These are phyloP conservation scores for Triplophysa bombifrons DNA, from an alignment of 2,797 vertebrate genomes.

Conservation along the genomic window DNA sequence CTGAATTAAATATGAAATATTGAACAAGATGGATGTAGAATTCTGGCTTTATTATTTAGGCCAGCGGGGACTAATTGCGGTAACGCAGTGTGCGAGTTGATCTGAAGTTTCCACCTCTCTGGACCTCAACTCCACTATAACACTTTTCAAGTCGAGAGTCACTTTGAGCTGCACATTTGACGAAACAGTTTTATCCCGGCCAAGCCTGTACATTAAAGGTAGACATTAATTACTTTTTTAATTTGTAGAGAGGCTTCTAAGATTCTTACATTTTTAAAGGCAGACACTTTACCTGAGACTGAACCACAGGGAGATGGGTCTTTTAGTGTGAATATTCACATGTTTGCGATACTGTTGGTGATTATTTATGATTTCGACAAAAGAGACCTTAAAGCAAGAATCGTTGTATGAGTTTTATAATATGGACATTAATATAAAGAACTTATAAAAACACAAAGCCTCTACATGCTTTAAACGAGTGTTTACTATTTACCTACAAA, in stretches of 20 bases:
- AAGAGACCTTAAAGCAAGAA: neutral
- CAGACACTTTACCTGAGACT: slow-evolving; percentile 69
- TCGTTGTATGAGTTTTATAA: no score
- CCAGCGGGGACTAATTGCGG: slow-evolving; percentile 76
- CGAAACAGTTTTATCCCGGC: slow-evolving; percentile 26
- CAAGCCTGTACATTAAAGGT: slow-evolving; percentile 64
- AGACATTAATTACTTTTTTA: slow-evolving; percentile 80
- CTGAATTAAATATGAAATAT: slow-evolving; percentile 83
- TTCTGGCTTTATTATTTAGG: slow-evolving; percentile 82
- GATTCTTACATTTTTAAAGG: slow-evolving; percentile 70
- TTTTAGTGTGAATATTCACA: neutral
- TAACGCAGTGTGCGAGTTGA: slow-evolving; percentile 74
- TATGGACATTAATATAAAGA: no score
- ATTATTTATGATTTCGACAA: neutral
- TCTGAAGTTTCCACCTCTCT: slow-evolving; percentile 61
- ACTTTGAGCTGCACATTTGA: slow-evolving; percentile 58
- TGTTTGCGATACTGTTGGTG: slow-evolving; percentile 7
- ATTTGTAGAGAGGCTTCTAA: slow-evolving; percentile 70
- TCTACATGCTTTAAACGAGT: no score
- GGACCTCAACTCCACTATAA: slow-evolving; percentile 58
- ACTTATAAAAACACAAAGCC: no score
- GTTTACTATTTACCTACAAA: no score
- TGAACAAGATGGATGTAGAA: slow-evolving; percentile 71
- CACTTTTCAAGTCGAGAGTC: slow-evolving; percentile 54
- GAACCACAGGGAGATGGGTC: slow-evolving; percentile 43